Conservation (phyloP, 1,140 invertebrate genomes). For the Eulimnadia texana region DNA sequence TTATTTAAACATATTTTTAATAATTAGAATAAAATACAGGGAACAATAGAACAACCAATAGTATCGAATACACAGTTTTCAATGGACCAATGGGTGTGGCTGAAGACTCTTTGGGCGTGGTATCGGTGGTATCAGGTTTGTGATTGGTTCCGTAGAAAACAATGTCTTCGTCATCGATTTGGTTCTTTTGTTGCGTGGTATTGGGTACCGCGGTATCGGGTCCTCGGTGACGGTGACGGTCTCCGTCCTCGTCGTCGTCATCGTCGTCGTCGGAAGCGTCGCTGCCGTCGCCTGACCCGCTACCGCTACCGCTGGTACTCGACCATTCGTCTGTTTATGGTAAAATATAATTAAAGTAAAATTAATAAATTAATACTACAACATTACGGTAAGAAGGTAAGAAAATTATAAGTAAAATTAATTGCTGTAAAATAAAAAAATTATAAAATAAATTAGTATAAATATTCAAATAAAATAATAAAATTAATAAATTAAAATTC, state of each 20-base stretch:
- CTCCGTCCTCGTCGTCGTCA: conserved; percentile 20
- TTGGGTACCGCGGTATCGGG: neutral
- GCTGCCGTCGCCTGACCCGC: conserved; percentile 23
- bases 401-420: no score
- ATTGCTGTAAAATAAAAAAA: no score
- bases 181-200: conserved; percentile 26
- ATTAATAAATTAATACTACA: neutral
- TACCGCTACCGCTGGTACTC: conserved; percentile 20
- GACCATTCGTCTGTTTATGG: conserved; percentile 18
- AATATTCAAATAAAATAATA: no score
- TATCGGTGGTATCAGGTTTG: conserved; percentile 4
- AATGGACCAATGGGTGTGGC: no score
- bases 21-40: no score
- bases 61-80: no score
- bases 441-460: no score
- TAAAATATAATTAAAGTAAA: neutral
- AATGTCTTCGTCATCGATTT: conserved; percentile 16
- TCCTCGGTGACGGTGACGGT: conserved; percentile 12
- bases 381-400: no score
- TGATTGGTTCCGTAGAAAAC: neutral
- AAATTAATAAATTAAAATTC: no score
- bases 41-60: no score
- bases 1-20: no score
- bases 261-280: conserved; percentile 20
- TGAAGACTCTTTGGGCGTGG: no score